Evolutionary conservation across 2,797 vertebrate genomes (phyloP), one percentile per base, ranked within the genome.

Genomic region (Antrozous pallidus): DNA sequence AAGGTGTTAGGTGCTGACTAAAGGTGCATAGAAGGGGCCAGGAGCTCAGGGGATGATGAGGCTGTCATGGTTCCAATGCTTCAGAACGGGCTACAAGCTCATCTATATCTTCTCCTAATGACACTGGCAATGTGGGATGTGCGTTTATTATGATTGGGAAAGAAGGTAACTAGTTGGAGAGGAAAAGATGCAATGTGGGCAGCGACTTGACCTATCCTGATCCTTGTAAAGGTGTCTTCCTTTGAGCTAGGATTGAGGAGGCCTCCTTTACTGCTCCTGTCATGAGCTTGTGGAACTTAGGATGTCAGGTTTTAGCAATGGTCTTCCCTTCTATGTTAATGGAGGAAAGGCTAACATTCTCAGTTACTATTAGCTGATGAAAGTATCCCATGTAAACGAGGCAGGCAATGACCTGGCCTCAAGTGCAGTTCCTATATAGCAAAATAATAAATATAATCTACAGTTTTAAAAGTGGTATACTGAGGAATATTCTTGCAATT

Each of bases 291-390:
- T 83, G 77, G 61, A 71, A 36, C 18, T 70, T n/a, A 84, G 47
- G 36, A 74, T 58, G 56, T 80, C 28, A 18, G 33, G 22, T 31
- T 67, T 93, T 65, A 87, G 67, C 65, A 92, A 92, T 47, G 54
- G 63, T 38, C 4, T 92, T 45, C 40, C 20, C 65, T 65, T 82
- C 74, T 47, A 85, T 31, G 31, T 67, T 82, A 75, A 75, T 0
- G 9, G 28, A 88, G 67, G 56, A 93, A 95, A 90, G n/a, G 38
- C 83, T 88, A 82, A 73, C 78, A 58, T 58, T 85, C 79, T 74
- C 20, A 65, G 79, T 56, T 79, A 71, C 51, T 73, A 22, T 33
- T 69, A 70, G 69, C 40, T 65, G n/a, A 75, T 90, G 8, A 45
- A 88, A 94, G 24, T 11, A 24, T 40, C 38, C 16, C 58, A 79